Evolutionary conservation across 1,140 invertebrate genomes (phyloP), one percentile per base, ranked within the genome.

Genomic region (Saccostrea cuccullata): DNA sequence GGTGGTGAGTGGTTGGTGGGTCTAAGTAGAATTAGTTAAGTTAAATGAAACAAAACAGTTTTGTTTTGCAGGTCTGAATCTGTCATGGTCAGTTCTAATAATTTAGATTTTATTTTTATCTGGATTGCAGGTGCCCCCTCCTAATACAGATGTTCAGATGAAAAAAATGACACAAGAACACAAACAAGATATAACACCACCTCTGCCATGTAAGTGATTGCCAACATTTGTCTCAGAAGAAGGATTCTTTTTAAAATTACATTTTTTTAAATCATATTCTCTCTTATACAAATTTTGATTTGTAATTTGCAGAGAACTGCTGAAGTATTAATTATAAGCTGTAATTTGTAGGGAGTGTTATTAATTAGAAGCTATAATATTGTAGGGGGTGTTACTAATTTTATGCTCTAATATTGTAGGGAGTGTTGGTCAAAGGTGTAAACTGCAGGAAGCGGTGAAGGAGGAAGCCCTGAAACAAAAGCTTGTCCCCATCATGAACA

Each of bases 401-500:
- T 47, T 9, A 47, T 9, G 47, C 47, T 47, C 5, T 47, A 47
- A 47, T 64, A 20, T 64, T 64, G 17, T 26, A 85, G 84, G 84
- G 84, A 64, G 55, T 30, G 30, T 40, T 20, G 56, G 58, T 17
- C 84, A 85, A 17, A 91, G 90, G 82, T 84, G 89, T 40, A 84
- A 77, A 12, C 77, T 93, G 70, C 85, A 85, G 4, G 86, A 91
- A 77, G 92, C 92, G 30, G 90, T 93, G 2, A 88, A 87, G 58
- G 64, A 88, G 26, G 92, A 93, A 83, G 85, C 90, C 11, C 56
- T 91, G 26, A 86, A 92, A 85, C 90, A 92, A 82, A 77, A 91
- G 4, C 26, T 92, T 26, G 86, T 91, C 56, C 92, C 92, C 23
- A 40, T 91, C 13, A 84, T 93, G 55, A 92, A 89, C 88, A 93